Percentiles rank a stretch among this genome's conserved stretches.
Conservation (phyloP, 2,888 invertebrate genomes). For the Euzophera pinguis region DNA sequence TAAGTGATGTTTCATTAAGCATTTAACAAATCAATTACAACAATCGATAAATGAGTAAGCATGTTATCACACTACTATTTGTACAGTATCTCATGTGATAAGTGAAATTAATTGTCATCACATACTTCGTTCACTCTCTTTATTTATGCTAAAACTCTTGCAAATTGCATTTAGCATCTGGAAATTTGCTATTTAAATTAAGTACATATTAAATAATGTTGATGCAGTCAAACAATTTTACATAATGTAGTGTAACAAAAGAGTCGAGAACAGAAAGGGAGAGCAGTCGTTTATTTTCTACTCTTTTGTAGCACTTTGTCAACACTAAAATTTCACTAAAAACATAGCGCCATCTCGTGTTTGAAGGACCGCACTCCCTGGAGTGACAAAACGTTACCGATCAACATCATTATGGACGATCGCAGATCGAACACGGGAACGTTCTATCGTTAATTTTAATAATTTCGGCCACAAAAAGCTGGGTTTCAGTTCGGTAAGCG, state of each 20-base stretch:
- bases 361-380: conserved; percentile 12
- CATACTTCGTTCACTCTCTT: not conserved
- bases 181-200: conserved; percentile 1
- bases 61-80: not conserved
- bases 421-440: not conserved
- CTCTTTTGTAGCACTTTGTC: no score
- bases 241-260: no score
- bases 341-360: not conserved
- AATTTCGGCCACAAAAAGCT: conserved; percentile 31
- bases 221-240: not conserved
- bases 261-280: no score
- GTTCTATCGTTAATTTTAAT: not conserved
- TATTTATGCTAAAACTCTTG: not conserved
- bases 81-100: no score
- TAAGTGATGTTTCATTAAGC: no score
- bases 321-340: no score
- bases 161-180: not conserved
- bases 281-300: no score
- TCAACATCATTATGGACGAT: conserved; percentile 14
- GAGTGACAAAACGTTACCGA: conserved; percentile 5
- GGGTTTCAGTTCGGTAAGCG: conserved; percentile 35
- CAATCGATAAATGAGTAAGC: not conserved
- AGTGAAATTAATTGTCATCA: not conserved
- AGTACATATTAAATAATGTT: conserved; percentile 8
- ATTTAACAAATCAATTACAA: not conserved